Conservation (phyloP, 2,113 vertebrate species). For the Egretta garzetta region DNA sequence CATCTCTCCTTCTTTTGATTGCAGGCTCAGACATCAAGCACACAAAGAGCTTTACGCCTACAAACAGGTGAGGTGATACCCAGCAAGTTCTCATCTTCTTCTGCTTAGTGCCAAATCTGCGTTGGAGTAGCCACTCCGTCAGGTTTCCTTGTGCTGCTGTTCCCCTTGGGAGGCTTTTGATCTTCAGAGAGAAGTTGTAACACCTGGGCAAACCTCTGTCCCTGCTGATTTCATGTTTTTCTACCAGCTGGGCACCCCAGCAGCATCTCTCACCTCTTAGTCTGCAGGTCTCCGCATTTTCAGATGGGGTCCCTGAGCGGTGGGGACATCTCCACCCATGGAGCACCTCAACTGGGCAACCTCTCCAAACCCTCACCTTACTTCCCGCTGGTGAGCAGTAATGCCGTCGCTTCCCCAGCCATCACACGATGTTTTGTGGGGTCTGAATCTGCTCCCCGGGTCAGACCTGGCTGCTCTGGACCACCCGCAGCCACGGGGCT, state of each 20-base stretch:
- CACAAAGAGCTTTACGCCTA: slow-evolving; percentile 99
- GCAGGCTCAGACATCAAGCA: slow-evolving; percentile 95
- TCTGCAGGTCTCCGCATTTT: not conserved
- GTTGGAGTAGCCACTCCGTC: not conserved
- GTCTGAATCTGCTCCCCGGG: not conserved
- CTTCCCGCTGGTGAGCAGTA: not conserved
- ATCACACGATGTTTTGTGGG: not conserved
- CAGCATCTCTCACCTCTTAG: not conserved
- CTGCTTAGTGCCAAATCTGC: not conserved
- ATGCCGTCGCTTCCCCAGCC: not conserved
- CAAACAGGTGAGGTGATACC: slow-evolving; percentile 87
- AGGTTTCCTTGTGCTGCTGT: not conserved
- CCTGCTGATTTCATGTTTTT: not conserved
- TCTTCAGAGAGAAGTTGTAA: not conserved
- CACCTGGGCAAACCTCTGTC: not conserved
- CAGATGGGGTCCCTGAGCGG: not conserved
- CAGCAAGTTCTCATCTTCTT: accelerated
- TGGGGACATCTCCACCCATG: not conserved
- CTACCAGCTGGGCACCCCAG: not conserved
- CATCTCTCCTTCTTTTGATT: slow-evolving; percentile 20
- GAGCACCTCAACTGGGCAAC: not conserved
- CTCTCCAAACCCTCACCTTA: not conserved
- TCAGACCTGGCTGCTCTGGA: not conserved
- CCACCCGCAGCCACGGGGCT: not conserved
- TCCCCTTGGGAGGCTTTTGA: not conserved